phyloP scores from a whole-genome alignment of 2,113 vertebrate species.

The Okapia johnstoni region DNA sequence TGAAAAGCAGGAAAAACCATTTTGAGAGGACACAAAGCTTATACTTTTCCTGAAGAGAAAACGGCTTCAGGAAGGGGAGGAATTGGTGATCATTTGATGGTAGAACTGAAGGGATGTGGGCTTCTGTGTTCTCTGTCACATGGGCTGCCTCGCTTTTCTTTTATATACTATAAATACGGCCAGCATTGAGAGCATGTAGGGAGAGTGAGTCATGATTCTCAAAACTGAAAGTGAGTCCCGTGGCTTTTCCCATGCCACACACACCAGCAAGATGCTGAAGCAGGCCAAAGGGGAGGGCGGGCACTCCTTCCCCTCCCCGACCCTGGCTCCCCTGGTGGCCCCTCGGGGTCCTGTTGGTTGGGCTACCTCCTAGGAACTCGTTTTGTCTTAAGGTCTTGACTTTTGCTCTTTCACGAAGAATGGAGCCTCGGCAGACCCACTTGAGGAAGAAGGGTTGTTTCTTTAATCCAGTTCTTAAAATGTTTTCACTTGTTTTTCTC shows the following conservation, averaged over 20 bases:
- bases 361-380: fast-evolving
- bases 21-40: background rate
- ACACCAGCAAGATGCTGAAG: background rate
- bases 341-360: fast-evolving
- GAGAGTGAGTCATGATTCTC: background rate
- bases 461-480: background rate
- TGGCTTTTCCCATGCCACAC: background rate
- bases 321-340: background rate
- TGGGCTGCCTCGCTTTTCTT: background rate
- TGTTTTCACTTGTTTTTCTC: background rate
- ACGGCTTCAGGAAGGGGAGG: background rate
- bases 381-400: background rate
- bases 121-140: background rate
- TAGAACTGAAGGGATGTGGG: background rate
- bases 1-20: background rate
- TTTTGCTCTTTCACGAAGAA: background rate
- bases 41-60: background rate
- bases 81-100: background rate
- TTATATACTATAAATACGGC: background rate
- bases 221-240: constrained; percentile 32
- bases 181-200: background rate
- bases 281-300: too few relatives aligned
- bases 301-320: fast-evolving
- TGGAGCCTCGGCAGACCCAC: background rate
- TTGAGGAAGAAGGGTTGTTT: background rate